Evolutionary conservation across 2,888 invertebrate species (phyloP).

Genomic region (Cactoblastis cactorum): DNA sequence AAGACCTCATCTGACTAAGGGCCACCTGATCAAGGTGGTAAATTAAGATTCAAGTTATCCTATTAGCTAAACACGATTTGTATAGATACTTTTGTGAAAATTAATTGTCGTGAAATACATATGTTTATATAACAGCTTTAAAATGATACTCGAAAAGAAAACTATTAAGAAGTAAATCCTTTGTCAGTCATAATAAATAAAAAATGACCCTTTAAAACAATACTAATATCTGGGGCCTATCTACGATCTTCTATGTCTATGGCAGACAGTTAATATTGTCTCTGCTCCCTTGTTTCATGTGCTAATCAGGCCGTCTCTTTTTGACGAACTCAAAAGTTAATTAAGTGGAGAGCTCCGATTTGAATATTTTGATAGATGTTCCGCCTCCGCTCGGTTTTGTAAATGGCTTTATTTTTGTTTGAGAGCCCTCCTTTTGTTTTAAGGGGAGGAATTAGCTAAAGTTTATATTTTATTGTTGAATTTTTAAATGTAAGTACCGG

Average conservation of each 20-base stretch:
- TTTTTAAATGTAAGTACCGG: too few species aligned
- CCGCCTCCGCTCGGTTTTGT: neutral
- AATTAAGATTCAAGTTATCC: too few species aligned
- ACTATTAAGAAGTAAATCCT: too few species aligned
- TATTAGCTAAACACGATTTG: too few species aligned
- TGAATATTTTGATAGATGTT: conserved; percentile 19
- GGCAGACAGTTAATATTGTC: conserved; percentile 8
- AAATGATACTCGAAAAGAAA: too few species aligned
- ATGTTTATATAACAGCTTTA: too few species aligned
- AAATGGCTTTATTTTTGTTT: neutral
- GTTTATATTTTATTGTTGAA: neutral
- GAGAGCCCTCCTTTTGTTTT: neutral
- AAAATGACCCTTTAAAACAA: too few species aligned
- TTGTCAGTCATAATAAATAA: too few species aligned
- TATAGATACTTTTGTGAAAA: too few species aligned
- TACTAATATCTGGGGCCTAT: neutral
- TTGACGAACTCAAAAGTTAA: conserved; percentile 23
- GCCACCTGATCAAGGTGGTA: too few species aligned
- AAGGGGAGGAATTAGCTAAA: neutral
- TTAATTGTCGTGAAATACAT: too few species aligned
- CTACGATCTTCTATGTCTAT: neutral
- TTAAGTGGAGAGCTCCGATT: conserved; percentile 21
- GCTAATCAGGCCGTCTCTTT: conserved; percentile 26
- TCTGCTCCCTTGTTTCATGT: conserved; percentile 24
- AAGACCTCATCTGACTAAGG: too few species aligned